Evolutionary conservation across 2,888 invertebrate species (phyloP).

Genomic region (Nebria brevicollis): DNA sequence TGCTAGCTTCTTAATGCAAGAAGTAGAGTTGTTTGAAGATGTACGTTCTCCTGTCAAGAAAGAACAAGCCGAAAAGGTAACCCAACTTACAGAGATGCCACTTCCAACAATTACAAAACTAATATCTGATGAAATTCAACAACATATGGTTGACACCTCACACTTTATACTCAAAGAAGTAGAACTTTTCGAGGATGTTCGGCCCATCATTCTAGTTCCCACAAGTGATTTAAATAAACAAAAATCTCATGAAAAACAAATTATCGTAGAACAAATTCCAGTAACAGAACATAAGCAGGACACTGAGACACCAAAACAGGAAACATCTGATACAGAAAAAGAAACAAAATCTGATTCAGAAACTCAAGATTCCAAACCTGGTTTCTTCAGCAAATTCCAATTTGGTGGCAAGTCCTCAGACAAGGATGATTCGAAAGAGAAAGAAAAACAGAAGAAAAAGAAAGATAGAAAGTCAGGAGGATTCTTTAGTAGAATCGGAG

Average conservation of each 20-base stretch:
- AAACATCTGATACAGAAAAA: constrained; percentile 12
- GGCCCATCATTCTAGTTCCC: constrained; percentile 46
- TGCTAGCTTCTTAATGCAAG: constrained; percentile 54
- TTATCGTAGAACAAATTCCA: constrained; percentile 8
- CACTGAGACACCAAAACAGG: constrained; percentile 1
- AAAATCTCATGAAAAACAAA: background rate
- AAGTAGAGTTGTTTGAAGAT: constrained; percentile 56
- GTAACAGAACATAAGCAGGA: background rate
- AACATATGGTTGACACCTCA: constrained; percentile 54
- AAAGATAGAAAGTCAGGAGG: constrained; percentile 45
- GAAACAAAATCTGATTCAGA: background rate
- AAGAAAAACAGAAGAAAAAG: constrained; percentile 34
- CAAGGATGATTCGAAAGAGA: constrained; percentile 45
- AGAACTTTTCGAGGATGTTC: constrained; percentile 55
- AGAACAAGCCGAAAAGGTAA: constrained; percentile 44
- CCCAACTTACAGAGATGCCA: constrained; percentile 28
- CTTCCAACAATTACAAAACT: constrained; percentile 11
- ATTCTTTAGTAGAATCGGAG: constrained; percentile 47
- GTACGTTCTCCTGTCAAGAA: constrained; percentile 50
- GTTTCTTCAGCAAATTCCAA: constrained; percentile 39
- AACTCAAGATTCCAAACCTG: constrained; percentile 23
- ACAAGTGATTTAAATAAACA: constrained; percentile 18
- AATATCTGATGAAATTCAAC: constrained; percentile 52
- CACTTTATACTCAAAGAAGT: constrained; percentile 55
- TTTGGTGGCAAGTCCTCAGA: constrained; percentile 25